A percentile compares a stretch with the other conserved stretches of the same genome.
Evolutionary conservation across 2,113 vertebrate species (phyloP).

Genomic region (Origma solitaria): DNA sequence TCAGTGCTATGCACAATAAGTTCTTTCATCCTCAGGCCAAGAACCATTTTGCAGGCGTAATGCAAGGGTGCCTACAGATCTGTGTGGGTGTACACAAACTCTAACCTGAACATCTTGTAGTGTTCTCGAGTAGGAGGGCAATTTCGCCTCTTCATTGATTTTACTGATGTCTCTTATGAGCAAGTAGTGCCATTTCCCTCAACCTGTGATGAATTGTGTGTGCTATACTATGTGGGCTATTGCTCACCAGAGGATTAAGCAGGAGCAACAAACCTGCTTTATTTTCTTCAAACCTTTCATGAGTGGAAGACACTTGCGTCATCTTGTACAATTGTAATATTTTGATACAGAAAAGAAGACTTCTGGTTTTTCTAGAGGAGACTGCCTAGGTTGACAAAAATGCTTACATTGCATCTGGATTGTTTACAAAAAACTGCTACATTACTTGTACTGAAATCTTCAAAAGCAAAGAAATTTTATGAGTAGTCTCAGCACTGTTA

Average conservation of each 20-base stretch:
- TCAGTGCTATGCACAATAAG: neutral
- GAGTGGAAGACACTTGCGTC: slow-evolving; percentile 7
- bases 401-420: neutral
- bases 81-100: slow-evolving; percentile 9
- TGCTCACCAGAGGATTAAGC: slow-evolving; percentile 45
- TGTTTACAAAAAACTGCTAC: neutral
- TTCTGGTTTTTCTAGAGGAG: neutral
- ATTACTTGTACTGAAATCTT: neutral
- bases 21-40: slow-evolving; percentile 18
- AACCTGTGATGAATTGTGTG: neutral
- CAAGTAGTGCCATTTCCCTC: slow-evolving; percentile 16
- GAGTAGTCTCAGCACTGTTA: neutral
- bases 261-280: slow-evolving; percentile 38
- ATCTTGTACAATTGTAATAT: neutral
- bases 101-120: slow-evolving; percentile 49
- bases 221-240: slow-evolving; percentile 21
- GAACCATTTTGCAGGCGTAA: slow-evolving; percentile 12
- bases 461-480: neutral
- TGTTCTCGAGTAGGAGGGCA: slow-evolving; percentile 20
- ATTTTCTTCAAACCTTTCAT: slow-evolving; percentile 15
- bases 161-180: slow-evolving; percentile 46
- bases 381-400: neutral
- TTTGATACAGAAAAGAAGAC: neutral
- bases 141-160: slow-evolving; percentile 29
- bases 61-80: neutral